Conservation (phyloP, 1,140 invertebrate species). For the Heliconius congener region DNA sequence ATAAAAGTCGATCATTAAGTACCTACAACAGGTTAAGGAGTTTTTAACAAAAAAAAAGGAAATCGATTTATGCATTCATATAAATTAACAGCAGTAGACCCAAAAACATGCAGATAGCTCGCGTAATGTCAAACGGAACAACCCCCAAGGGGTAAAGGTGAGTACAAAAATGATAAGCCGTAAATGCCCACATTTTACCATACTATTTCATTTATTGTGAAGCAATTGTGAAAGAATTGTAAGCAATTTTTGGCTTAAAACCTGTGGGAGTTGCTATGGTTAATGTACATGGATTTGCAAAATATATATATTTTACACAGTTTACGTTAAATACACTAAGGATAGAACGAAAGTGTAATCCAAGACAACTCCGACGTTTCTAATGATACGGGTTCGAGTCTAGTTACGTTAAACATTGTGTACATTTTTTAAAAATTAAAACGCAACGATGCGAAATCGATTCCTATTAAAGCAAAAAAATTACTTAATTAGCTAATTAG, state of each 20-base stretch:
- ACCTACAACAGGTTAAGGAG: too few relatives aligned
- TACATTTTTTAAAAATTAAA: too few relatives aligned
- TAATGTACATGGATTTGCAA: slow-evolving; percentile 1
- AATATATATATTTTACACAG: background rate
- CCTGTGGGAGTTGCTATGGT: slow-evolving; percentile 50
- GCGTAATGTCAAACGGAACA: slow-evolving; percentile 54
- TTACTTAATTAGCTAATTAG: too few relatives aligned
- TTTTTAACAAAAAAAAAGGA: background rate
- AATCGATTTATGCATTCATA: background rate
- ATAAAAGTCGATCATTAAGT: too few relatives aligned
- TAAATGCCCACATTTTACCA: slow-evolving; percentile 30
- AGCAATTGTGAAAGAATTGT: background rate
- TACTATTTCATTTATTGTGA: slow-evolving; percentile 43
- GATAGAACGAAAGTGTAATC: too few relatives aligned
- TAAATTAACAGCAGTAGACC: slow-evolving; percentile 19
- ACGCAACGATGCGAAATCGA: too few relatives aligned
- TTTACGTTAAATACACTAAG: too few relatives aligned
- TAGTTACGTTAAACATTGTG: too few relatives aligned
- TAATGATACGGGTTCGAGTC: too few relatives aligned
- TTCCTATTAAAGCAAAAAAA: too few relatives aligned
- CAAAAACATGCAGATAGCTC: slow-evolving; percentile 36
- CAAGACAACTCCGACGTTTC: too few relatives aligned
- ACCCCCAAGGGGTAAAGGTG: slow-evolving; percentile 48
- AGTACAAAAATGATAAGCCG: slow-evolving; percentile 64
- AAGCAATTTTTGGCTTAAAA: slow-evolving; percentile 50